Base-by-base conservation (phyloP, 53 echinoderm and acorn worm species). In the Antedon mediterranea region DNA sequence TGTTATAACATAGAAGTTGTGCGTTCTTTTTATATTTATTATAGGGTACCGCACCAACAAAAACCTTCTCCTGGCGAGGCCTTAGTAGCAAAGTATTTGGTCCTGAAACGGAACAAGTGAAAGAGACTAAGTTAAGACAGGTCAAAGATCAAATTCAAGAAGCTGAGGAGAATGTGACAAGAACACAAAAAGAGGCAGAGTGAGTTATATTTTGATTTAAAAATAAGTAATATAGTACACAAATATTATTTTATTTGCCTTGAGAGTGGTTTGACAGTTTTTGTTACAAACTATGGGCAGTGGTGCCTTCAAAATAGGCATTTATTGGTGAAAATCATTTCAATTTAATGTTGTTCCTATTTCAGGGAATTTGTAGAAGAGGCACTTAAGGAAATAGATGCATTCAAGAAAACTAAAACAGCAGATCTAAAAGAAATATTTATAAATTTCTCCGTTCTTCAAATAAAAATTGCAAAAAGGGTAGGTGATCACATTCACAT, bases 381-480 rank as follows among this genome's bases (percentile, higher is more conserved):
- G 44, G 98, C 98, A 8, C 43, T 92, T 43, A 81, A 83, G 27
- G 97, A 97, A 71, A 88, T 97, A 32, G 98, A 97, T 26, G 86
- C 89, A 44, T 97, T 97, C 75, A 97, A 89, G 84, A 88, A 88
- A 74, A 92, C 92, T 78, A 92, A 90, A 79, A 89, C 83, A 29
- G 33, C 85, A 71, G 98, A 97, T 78, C 84, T 97, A 30, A 92
- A 91, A 57, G 98, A 97, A 76, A 92, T 97, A n/a, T 92, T 97
- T 81, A 97, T 97, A 79, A 97, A 92, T 79, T 97, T 92, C 80
- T 89, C 98, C 80, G 85, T 97, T 43, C 83, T 97, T 71, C 98
- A 97, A 78, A 97, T 97, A 74, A 97, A 97, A 77, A 89, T 97
- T 84, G 90, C 98, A 6, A 97, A 97, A 82, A 84, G 89, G 92